Base-by-base conservation (phyloP, 2,113 vertebrate genomes). In the Ondatra zibethicus region DNA sequence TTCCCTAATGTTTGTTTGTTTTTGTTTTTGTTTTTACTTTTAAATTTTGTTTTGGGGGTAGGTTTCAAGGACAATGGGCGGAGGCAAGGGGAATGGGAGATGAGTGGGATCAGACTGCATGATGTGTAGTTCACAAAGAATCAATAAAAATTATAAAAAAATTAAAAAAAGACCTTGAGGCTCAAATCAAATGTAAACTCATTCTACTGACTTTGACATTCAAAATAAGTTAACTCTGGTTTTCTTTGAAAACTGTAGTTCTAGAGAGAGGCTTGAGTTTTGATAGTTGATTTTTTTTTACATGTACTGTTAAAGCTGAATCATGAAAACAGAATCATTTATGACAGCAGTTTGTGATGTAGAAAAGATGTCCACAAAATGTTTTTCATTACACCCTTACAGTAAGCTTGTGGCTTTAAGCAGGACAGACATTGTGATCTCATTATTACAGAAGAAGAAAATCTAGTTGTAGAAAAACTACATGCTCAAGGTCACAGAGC, bases 361-460 rank as follows among this genome's bases (percentile, higher is more conserved):
- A 86, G 33, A 91, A 90, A 95, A 21, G 17, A 94, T 95, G 92
- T 92, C 39, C 61, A 88, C 11, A 55, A 91, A 86, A 50, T 45
- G 6, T 76, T 86, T 88, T 27, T 82, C 25, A 47, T 80, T 77
- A 2, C 63, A 77, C 13, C 9, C 19, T 95, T 66, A 61, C 10
- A 81, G 31, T 78, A 80, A 94, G 52, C 31, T n/a, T 87, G n/a
- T 78, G 63, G 39, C 27, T 95, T 85, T 72, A 94, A 72, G 27
- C 8, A 88, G 68, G 2, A 45, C 5, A n/a, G 36, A 27, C 52
- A 85, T 73, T 39, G 58, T 61, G 84, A 80, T 58, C 63, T 25
- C 19, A 8, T 87, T 89, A 52, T 77, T 87, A n/a, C 3, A 84
- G 42, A n/a, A 55, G 16, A 95, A 55, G 23, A 89, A 89, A 75